phyloP scores from a whole-genome alignment of 2,888 invertebrate genomes.

The Drosophila histrio region DNA sequence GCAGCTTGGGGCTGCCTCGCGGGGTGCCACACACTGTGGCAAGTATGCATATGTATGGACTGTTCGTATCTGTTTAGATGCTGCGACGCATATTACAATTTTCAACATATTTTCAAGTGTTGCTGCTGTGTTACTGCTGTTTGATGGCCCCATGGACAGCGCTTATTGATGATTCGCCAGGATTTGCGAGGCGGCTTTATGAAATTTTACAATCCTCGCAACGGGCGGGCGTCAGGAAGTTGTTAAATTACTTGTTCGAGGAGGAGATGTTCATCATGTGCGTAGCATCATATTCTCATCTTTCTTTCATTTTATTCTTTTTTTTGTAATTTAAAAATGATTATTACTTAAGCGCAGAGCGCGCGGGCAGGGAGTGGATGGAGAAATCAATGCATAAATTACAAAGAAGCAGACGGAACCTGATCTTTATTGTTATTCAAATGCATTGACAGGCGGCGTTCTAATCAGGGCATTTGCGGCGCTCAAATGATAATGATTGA shows the following conservation, averaged over 20 bases:
- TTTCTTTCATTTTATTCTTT: slow-evolving; percentile 15
- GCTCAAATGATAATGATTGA: slow-evolving; percentile 73
- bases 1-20: slow-evolving; percentile 35
- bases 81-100: slow-evolving; percentile 71
- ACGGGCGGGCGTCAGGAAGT: slow-evolving; percentile 68
- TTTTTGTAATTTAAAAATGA: slow-evolving; percentile 72
- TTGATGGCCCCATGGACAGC: slow-evolving; percentile 42
- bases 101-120: slow-evolving; percentile 78
- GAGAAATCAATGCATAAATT: slow-evolving; percentile 79
- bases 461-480: slow-evolving; percentile 47
- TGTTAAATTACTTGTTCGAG: slow-evolving; percentile 65
- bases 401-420: slow-evolving; percentile 52
- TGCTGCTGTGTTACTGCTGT: slow-evolving; percentile 44
- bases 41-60: neutral
- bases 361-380: neutral
- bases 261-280: slow-evolving; percentile 13
- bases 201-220: slow-evolving; percentile 67
- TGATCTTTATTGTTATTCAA: slow-evolving; percentile 83
- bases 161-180: slow-evolving; percentile 71
- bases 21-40: slow-evolving; percentile 40
- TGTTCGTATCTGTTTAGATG: slow-evolving; percentile 19
- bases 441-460: slow-evolving; percentile 63
- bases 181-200: slow-evolving; percentile 55
- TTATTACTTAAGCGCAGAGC: slow-evolving; percentile 55
- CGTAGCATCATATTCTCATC: slow-evolving; percentile 19